Conservation (phyloP, 2,113 vertebrate species). For the Hepsetus odoe region DNA sequence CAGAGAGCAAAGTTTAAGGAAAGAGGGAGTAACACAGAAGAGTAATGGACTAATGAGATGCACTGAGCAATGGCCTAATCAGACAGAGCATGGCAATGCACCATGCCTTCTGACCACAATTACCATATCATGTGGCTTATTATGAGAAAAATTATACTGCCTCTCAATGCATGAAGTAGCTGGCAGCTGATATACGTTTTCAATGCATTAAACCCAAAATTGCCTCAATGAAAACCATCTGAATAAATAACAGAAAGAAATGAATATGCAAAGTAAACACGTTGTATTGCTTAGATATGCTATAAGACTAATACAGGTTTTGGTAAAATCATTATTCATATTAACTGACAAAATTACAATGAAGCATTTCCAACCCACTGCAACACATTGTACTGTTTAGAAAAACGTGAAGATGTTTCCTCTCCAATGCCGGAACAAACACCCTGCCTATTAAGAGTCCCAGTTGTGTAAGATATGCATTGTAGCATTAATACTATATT, state of each 20-base stretch:
- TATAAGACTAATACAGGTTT: neutral
- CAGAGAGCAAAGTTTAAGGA: conserved; percentile 60
- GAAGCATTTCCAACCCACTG: neutral
- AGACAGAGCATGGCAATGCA: conserved; percentile 31
- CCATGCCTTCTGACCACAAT: conserved; percentile 38
- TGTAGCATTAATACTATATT: too few species aligned
- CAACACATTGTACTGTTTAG: neutral
- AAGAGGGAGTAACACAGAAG: conserved; percentile 60
- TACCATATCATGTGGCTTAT: conserved; percentile 43
- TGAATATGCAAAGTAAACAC: conserved; percentile 38
- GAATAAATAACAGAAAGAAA: conserved; percentile 44
- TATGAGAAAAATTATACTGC: conserved; percentile 55
- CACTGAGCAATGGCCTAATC: conserved; percentile 54
- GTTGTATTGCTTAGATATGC: neutral
- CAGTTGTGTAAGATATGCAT: too few species aligned
- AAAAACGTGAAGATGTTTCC: too few species aligned
- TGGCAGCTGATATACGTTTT: conserved; percentile 57
- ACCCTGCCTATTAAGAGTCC: too few species aligned
- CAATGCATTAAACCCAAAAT: conserved; percentile 66
- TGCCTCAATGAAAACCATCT: conserved; percentile 48
- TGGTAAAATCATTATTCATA: neutral
- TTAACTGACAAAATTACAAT: neutral
- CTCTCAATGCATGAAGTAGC: conserved; percentile 70
- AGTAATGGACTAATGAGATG: conserved; percentile 63
- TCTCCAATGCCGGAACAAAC: too few species aligned